Evolutionary conservation across 2,888 invertebrate genomes (phyloP).

Genomic region (Apamea crenata): DNA sequence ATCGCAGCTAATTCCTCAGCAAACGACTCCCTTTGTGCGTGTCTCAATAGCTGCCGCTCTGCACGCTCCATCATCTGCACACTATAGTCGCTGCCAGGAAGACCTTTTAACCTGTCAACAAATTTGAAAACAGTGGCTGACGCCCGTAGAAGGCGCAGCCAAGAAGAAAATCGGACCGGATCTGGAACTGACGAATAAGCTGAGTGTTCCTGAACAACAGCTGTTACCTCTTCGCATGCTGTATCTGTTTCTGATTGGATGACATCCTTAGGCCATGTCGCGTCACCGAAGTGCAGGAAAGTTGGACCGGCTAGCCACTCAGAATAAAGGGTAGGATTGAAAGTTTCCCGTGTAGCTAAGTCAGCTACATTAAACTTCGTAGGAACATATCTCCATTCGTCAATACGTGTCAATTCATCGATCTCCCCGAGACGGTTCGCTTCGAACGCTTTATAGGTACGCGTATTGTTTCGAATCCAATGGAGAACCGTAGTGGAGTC

Average conservation of each 20-base stretch:
- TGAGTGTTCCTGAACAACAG: background rate
- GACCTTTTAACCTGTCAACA: slow-evolving; percentile 12
- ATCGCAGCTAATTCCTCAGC: background rate
- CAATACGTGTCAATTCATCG: slow-evolving; percentile 4
- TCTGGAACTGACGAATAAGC: slow-evolving; percentile 1
- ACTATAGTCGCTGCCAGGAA: background rate
- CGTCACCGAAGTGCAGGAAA: background rate
- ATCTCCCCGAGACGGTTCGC: slow-evolving; percentile 22
- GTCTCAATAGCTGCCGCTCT: background rate
- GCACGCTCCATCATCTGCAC: slow-evolving; percentile 12
- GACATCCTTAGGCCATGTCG: background rate
- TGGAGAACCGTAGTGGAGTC: no score
- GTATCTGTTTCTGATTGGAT: background rate
- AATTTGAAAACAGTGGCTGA: background rate
- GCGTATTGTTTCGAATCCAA: no score
- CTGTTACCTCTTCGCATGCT: background rate
- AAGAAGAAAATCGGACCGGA: slow-evolving; percentile 13
- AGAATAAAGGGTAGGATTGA: background rate
- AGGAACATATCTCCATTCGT: slow-evolving; percentile 20
- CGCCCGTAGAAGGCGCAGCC: background rate
- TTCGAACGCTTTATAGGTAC: slow-evolving; percentile 7
- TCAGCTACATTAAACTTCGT: slow-evolving; percentile 12
- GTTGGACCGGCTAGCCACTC: background rate
- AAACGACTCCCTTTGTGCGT: background rate
- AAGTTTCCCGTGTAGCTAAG: slow-evolving; percentile 4